These are phyloP conservation scores for Metallyticus violacea DNA, from an alignment of 2,888 invertebrate genomes.

Conservation along the genomic window DNA sequence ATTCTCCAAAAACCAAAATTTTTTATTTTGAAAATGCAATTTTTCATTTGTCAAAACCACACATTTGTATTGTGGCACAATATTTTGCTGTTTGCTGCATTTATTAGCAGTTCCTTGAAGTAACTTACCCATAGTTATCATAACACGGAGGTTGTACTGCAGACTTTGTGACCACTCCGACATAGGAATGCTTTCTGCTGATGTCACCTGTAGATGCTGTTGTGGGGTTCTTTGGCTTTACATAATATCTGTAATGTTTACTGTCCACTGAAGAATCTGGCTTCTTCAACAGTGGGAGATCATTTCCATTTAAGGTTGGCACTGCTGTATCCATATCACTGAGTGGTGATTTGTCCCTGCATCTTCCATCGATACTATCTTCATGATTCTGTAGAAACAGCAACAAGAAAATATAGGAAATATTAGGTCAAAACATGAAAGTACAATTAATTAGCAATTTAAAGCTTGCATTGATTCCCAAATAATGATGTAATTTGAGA, in stretches of 20 bases:
- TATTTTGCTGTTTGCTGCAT: background rate
- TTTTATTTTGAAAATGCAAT: background rate
- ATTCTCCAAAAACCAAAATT: background rate
- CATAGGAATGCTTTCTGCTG: constrained; percentile 3
- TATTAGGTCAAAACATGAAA: no score
- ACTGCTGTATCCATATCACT: constrained; percentile 26
- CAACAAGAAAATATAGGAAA: background rate
- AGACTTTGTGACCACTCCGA: background rate
- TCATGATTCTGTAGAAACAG: constrained; percentile 23
- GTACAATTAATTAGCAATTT: no score
- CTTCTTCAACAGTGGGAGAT: constrained; percentile 26
- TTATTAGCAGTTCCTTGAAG: no score
- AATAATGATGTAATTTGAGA: no score
- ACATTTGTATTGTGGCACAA: background rate
- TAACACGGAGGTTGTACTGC: constrained; percentile 45
- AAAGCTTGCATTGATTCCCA: no score
- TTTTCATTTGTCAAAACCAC: background rate
- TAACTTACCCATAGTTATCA: constrained; percentile 57
- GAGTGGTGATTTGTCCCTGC: constrained; percentile 27
- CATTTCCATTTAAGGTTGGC: constrained; percentile 26
- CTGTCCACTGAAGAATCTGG: constrained; percentile 5
- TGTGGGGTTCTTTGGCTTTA: constrained; percentile 3
- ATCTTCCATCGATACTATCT: constrained; percentile 18
- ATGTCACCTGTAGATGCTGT: constrained; percentile 1
- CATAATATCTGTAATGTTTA: background rate